These are phyloP conservation scores for Coturnix japonica DNA, from an alignment of 2,113 vertebrate genomes.

Conservation along the genomic window DNA sequence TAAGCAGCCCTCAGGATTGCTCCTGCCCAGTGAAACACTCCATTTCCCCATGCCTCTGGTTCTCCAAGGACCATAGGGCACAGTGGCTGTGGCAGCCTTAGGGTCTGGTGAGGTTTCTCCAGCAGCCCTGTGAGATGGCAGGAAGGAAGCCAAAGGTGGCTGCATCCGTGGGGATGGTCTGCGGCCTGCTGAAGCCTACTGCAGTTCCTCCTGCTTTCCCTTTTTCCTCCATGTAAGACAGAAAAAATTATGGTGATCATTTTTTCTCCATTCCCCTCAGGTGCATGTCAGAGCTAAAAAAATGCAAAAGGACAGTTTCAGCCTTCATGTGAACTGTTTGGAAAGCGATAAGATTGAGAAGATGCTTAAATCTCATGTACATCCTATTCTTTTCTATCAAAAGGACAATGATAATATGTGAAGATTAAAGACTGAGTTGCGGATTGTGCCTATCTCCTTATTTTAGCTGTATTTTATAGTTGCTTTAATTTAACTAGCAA, in stretches of 20 bases:
- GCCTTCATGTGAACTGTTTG: neutral
- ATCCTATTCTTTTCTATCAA: neutral
- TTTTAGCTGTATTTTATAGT: neutral
- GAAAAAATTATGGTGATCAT: neutral
- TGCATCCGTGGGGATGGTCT: neutral
- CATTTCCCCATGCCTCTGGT: accelerated
- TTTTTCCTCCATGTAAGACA: neutral
- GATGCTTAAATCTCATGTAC: neutral
- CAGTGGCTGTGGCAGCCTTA: accelerated
- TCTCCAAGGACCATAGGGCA: accelerated
- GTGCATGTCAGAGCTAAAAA: neutral
- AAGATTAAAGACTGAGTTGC: neutral
- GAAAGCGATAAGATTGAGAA: neutral
- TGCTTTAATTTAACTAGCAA: neutral
- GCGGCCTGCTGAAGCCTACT: neutral
- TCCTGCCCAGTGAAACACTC: neutral
- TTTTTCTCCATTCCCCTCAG: neutral
- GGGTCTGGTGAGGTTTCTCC: neutral
- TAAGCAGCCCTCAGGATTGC: neutral
- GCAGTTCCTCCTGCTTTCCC: neutral
- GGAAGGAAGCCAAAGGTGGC: neutral
- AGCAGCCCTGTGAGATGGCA: neutral
- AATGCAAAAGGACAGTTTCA: neutral
- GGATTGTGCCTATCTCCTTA: neutral
- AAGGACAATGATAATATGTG: neutral